A percentile compares a stretch with the other conserved stretches of the same genome.
phyloP scores from a whole-genome alignment of 2,888 invertebrate species.

The Acronicta psi region DNA sequence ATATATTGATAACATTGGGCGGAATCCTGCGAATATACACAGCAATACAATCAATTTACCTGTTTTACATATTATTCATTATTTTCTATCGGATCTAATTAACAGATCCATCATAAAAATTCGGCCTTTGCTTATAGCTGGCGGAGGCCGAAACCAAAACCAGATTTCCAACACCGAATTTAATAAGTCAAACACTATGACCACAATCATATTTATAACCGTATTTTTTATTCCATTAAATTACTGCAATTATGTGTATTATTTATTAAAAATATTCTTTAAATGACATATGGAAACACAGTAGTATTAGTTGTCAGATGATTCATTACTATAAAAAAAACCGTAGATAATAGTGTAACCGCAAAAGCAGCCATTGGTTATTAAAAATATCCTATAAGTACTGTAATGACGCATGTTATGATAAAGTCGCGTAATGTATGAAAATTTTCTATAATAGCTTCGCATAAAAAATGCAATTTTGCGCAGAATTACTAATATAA shows the following conservation, averaged over 20 bases:
- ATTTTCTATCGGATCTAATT: too few species aligned
- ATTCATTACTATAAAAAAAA: conserved; percentile 34
- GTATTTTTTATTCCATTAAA: too few species aligned
- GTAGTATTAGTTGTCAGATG: conserved; percentile 20
- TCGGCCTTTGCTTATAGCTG: too few species aligned
- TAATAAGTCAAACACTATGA: too few species aligned
- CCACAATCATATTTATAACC: too few species aligned
- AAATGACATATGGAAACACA: conserved; percentile 17
- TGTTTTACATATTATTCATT: too few species aligned
- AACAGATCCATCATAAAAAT: too few species aligned
- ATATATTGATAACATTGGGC: neutral
- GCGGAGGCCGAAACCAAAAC: too few species aligned
- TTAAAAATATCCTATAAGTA: conserved; percentile 30
- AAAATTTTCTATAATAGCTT: conserved; percentile 25
- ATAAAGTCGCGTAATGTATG: conserved; percentile 32
- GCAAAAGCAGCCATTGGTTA: conserved; percentile 41
- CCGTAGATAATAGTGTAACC: conserved; percentile 30
- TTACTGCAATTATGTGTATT: too few species aligned
- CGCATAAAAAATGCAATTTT: conserved; percentile 36
- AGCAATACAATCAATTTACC: neutral
- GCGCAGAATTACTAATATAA: too few species aligned
- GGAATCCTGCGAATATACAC: neutral
- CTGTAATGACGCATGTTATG: conserved; percentile 39
- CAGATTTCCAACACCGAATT: too few species aligned
- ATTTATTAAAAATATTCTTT: neutral